Evolutionary conservation across 2,888 invertebrate species (phyloP).

Genomic region (Xestia sexstrigata): DNA sequence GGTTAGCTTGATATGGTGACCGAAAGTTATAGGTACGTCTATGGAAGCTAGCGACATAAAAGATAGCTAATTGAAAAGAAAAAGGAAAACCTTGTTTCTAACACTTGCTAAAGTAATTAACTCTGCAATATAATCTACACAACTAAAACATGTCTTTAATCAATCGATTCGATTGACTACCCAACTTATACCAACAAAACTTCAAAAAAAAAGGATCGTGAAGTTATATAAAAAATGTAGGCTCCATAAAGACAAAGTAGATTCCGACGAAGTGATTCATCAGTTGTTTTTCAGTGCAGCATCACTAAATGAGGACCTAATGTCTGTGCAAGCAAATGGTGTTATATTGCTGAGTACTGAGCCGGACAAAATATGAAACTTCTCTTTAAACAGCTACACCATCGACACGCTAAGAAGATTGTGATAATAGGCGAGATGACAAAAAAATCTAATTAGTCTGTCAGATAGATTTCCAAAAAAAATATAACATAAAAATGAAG

Average conservation of each 20-base stretch:
- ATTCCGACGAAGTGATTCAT: not conserved
- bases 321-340: not conserved
- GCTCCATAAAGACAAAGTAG: not conserved
- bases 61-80: not conserved
- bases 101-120: not conserved
- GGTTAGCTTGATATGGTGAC: too few species aligned
- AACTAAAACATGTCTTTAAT: not conserved
- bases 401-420: too few species aligned
- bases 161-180: not conserved
- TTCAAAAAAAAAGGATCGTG: not conserved
- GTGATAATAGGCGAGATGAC: too few species aligned
- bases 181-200: not conserved
- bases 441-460: too few species aligned
- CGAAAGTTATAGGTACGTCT: not conserved
- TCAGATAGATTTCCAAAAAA: too few species aligned
- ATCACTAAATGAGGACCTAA: not conserved
- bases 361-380: not conserved
- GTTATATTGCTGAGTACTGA: not conserved
- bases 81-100: not conserved
- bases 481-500: too few species aligned
- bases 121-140: not conserved
- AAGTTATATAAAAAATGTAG: not conserved
- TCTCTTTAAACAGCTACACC: not conserved
- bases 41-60: not conserved
- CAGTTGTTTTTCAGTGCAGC: not conserved